Evolutionary conservation across 2,888 invertebrate genomes (phyloP).

Genomic region (Blastobasis adustella): DNA sequence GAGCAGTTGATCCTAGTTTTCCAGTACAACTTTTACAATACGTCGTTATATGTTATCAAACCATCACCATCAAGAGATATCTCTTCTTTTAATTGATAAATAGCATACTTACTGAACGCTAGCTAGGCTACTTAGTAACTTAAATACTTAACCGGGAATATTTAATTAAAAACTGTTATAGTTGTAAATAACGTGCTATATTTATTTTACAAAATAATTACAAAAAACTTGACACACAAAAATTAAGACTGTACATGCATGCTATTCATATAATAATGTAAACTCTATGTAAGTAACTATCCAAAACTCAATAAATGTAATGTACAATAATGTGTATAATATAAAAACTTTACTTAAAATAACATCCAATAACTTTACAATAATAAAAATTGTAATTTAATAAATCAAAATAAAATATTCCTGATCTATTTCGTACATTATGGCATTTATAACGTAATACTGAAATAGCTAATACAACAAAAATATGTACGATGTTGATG

Average conservation of each 20-base stretch:
- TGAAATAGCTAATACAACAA: conserved; percentile 72
- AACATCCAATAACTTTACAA: conserved; percentile 38
- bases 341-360: conserved; percentile 50
- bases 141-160: too few relatives aligned
- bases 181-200: conserved; percentile 75
- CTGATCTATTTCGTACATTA: conserved; percentile 65
- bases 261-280: conserved; percentile 55
- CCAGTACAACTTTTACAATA: too few relatives aligned
- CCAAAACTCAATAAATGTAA: conserved; percentile 40
- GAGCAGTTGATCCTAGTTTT: too few relatives aligned
- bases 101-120: too few relatives aligned
- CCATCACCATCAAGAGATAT: too few relatives aligned
- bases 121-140: too few relatives aligned
- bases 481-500: conserved; percentile 56
- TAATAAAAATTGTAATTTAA: conserved; percentile 45
- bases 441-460: conserved; percentile 69
- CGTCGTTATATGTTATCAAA: too few relatives aligned
- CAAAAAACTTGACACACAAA: conserved; percentile 69
- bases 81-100: too few relatives aligned
- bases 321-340: conserved; percentile 45
- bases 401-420: conserved; percentile 40
- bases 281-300: conserved; percentile 31
- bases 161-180: conserved; percentile 24
- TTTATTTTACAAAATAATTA: conserved; percentile 74
- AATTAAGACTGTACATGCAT: conserved; percentile 67